phyloP scores from a whole-genome alignment of 2,797 vertebrate species.

The Sebastolobus altivelis region DNA sequence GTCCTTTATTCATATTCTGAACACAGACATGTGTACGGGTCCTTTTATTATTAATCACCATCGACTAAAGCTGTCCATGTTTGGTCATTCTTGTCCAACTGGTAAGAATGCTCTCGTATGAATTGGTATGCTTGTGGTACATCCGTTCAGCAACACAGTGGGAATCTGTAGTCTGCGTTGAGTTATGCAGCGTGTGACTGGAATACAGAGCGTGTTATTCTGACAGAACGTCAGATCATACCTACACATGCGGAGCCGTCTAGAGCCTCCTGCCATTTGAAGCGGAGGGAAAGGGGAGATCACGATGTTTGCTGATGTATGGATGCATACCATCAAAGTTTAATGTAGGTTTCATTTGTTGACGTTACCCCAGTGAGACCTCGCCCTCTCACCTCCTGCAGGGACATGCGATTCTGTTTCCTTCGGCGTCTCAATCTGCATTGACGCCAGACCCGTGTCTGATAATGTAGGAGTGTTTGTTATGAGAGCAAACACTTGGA shows the following conservation, averaged over 20 bases:
- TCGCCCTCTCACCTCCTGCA: slow-evolving; percentile 33
- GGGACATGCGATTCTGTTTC: slow-evolving; percentile 40
- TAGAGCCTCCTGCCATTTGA: slow-evolving; percentile 30
- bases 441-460: not conserved
- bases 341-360: slow-evolving; percentile 69
- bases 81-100: not conserved
- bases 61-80: slow-evolving; percentile 3
- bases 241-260: slow-evolving; percentile 22
- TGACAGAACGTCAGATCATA: slow-evolving; percentile 53
- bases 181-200: slow-evolving; percentile 51
- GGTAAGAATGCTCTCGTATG: not conserved
- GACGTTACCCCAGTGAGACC: slow-evolving; percentile 42
- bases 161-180: slow-evolving; percentile 24
- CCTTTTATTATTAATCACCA: slow-evolving; percentile 6
- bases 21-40: not conserved
- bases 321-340: slow-evolving; percentile 65
- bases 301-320: slow-evolving; percentile 51
- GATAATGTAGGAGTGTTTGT: slow-evolving; percentile 35
- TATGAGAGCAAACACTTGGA: slow-evolving; percentile 45
- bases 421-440: slow-evolving; percentile 12
- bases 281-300: slow-evolving; percentile 42
- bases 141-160: slow-evolving; percentile 24
- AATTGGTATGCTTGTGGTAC: slow-evolving; percentile 46
- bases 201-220: slow-evolving; percentile 65
- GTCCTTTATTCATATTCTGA: not conserved